Percentiles rank a stretch among this genome's conserved stretches.
These are phyloP conservation scores for Conus ventricosus DNA, from an alignment of 1,140 invertebrate genomes.

Conservation along the genomic window DNA sequence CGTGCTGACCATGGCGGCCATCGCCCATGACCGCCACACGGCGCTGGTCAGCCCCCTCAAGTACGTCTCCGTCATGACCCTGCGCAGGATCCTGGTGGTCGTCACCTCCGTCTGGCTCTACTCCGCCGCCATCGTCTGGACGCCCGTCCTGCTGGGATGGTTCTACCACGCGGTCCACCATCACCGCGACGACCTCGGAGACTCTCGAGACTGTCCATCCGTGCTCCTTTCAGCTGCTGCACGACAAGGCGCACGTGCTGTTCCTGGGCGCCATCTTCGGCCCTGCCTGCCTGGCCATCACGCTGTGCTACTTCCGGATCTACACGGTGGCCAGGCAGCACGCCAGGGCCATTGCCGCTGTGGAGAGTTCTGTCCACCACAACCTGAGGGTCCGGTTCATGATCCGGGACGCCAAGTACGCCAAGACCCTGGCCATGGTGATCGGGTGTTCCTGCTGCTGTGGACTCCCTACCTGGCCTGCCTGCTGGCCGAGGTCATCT, in stretches of 20 bases:
- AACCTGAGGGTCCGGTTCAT: constrained; percentile 53
- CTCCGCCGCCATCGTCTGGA: constrained; percentile 78
- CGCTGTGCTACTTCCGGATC: constrained; percentile 82
- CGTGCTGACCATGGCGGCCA: constrained; percentile 80
- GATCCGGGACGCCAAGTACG: constrained; percentile 76
- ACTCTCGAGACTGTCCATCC: constrained; percentile 76
- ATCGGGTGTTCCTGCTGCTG: constrained; percentile 80
- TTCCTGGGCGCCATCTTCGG: constrained; percentile 61
- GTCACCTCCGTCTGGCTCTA: constrained; percentile 81
- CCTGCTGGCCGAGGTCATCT: constrained; percentile 77
- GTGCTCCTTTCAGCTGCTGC: constrained; percentile 64
- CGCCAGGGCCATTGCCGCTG: constrained; percentile 81
- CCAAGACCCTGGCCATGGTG: constrained; percentile 80
- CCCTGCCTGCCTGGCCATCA: constrained; percentile 73
- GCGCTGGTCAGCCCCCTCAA: constrained; percentile 81
- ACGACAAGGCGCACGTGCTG: constrained; percentile 51
- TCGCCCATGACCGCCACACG: constrained; percentile 81
- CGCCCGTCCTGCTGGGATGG: constrained; percentile 77
- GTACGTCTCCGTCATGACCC: constrained; percentile 80
- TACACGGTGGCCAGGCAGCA: constrained; percentile 81
- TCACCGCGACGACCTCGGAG: constrained; percentile 64
- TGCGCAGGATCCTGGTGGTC: constrained; percentile 79
- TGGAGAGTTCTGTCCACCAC: constrained; percentile 78
- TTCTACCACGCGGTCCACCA: constrained; percentile 34
- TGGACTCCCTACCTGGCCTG: constrained; percentile 82